Base-by-base conservation (phyloP, 2,888 invertebrate species). In the Kryphioiulus occultus region DNA sequence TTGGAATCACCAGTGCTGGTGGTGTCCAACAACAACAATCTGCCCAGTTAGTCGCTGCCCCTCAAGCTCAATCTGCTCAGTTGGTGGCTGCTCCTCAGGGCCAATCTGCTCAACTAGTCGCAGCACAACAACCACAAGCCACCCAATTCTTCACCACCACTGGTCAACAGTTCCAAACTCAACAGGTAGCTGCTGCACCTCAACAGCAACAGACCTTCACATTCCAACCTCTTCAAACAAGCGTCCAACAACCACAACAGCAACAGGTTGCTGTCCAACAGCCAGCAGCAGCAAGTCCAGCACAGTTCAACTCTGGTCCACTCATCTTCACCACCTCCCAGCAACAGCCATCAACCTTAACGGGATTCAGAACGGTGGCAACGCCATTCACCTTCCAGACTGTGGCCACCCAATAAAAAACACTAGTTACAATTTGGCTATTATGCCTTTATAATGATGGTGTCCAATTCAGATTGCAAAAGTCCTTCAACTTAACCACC, bases 241-340 rank as follows among this genome's bases (percentile, higher is more conserved):
- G 78, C 26, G 17, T 35, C 30, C 87, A 87, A 87, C 87, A 87
- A 30, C 44, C 44, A 26, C 87, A 87, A 84, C 87, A 87, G 17
- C 87, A 87, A 35, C 85, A 85, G 39, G 19, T 44, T 3, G 85
- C 85, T 5, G 42, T 44, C 7, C 42, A 39, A 39, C 85, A 39
- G 26, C 42, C 19, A 85, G 42, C 85, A 39, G 42, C 85, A 85
- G 85, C 85, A 22, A 44, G 47, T 19, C 42, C 86, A 12, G 30
- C 86, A 15, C 53, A 44, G 22, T 86, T 86, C 47, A 53, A 12
- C 32, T 15, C 53, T 12, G 86, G 44, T 86, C 53, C 86, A 78
- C 78, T 53, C 15, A 47, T 53, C 47, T 42, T 68, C 39, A 35
- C 59, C 78, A 86, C 86, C 1, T 30, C 68, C 19, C 86, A 86